Percentiles rank a stretch among this genome's conserved stretches.
phyloP scores from a whole-genome alignment of 2,113 vertebrate genomes.

The Syrmaticus mikado region DNA sequence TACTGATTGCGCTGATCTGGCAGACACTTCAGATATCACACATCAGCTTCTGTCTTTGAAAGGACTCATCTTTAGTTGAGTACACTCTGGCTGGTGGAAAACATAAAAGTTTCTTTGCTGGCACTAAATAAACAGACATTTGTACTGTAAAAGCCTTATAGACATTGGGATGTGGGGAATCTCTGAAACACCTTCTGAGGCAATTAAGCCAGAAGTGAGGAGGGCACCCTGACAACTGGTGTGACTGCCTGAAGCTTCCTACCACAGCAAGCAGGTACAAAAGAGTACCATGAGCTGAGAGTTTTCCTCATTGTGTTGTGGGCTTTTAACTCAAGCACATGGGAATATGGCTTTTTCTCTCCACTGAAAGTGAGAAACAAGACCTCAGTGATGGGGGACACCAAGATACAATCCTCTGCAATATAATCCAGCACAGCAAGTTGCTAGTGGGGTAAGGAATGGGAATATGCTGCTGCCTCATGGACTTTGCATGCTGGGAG shows the following conservation, averaged over 20 bases:
- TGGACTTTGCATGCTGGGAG: background rate
- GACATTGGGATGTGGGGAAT: background rate
- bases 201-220: background rate
- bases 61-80: fast-evolving
- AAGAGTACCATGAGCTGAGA: background rate
- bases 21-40: background rate
- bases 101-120: background rate
- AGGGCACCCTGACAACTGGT: background rate
- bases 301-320: background rate
- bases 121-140: background rate
- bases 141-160: background rate
- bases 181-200: background rate
- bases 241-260: background rate
- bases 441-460: background rate
- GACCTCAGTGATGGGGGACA: background rate
- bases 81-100: background rate
- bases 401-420: background rate
- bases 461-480: background rate
- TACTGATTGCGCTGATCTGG: background rate
- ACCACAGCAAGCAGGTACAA: background rate
- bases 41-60: background rate
- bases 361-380: background rate
- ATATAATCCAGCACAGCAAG: background rate
- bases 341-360: background rate
- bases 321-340: background rate